Evolutionary conservation across 1,140 invertebrate species (phyloP).

Genomic region (Micrasema longulum): DNA sequence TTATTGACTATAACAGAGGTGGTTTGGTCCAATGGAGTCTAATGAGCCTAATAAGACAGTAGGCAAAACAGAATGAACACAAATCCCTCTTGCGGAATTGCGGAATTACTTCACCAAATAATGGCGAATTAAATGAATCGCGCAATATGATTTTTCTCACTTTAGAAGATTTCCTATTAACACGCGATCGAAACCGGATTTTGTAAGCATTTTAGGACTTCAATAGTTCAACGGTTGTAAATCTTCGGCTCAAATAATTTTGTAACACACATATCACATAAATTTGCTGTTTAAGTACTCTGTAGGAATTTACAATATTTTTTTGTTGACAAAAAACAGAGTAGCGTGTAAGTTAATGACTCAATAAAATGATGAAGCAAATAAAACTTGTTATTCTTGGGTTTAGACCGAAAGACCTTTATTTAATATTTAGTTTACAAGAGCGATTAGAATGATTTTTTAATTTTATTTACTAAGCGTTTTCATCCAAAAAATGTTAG

Average conservation of each 20-base stretch:
- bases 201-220: neutral
- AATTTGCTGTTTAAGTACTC: constrained; percentile 6
- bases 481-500: too few relatives aligned
- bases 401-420: too few relatives aligned
- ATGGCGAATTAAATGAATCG: too few relatives aligned
- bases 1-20: neutral
- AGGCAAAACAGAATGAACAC: neutral
- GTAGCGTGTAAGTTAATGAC: constrained; percentile 20
- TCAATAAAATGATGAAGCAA: constrained; percentile 16
- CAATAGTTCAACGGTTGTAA: constrained; percentile 15
- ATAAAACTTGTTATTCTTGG: constrained; percentile 3
- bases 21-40: neutral
- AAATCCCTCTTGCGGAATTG: too few relatives aligned
- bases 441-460: too few relatives aligned
- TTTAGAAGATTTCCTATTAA: too few relatives aligned
- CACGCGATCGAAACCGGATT: constrained; percentile 8
- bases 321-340: constrained; percentile 21
- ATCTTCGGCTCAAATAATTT: constrained; percentile 9
- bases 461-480: too few relatives aligned
- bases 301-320: constrained; percentile 10
- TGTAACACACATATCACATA: constrained; percentile 17
- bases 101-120: too few relatives aligned
- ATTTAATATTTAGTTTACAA: too few relatives aligned
- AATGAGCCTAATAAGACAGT: neutral
- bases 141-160: too few relatives aligned